Evolutionary conservation across 2,113 vertebrate genomes (phyloP), one percentile per base, ranked within the genome.

Genomic region (Oryzias melastigma): DNA sequence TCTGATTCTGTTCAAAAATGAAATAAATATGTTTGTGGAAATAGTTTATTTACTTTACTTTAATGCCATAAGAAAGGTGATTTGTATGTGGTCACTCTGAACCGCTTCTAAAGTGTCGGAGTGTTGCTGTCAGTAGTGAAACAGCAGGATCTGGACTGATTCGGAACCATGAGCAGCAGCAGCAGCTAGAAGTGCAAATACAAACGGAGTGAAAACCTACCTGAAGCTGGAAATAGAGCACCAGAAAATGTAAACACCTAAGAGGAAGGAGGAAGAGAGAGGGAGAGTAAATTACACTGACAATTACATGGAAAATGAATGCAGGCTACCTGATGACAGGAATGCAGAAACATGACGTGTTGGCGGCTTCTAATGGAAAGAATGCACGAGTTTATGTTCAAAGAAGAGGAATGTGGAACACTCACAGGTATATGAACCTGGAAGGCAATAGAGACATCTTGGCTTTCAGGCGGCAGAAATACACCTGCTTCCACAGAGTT

Each of bases 201-300:
- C 6, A 4, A 24, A 20, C 50, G 13, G 42, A 24, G 2, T 5
- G 45, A 17, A 18, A 64, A 88, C 86, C 52, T 92, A 93, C 92
- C 92, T 93, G 91, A 35, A 93, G 85, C 80, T 92, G 92, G 86
- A 93, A 92, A 77, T 92, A 92, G 84, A 93, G 87, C 14, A 91
- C 88, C 88, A 93, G 89, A 80, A 93, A 89, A 80, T 93, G 92
- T 87, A 93, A 92, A 91, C 91, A 93, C 91, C 92, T 93, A 83
- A 70, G 78, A 6, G 50, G 56, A 80, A 60, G 85, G 70, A 77
- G 19, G 48, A 55, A 52, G 61, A 78, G 75, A 86, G 65, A 77
- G 73, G 84, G 52, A 81, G 77, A 71, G 85, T 89, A 73, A 91
- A 91, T 89, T 88, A 87, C 70, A 86, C 71, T 65, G 75, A 78